phyloP scores from a whole-genome alignment of 2,113 vertebrate species.

The Canis aureus region DNA sequence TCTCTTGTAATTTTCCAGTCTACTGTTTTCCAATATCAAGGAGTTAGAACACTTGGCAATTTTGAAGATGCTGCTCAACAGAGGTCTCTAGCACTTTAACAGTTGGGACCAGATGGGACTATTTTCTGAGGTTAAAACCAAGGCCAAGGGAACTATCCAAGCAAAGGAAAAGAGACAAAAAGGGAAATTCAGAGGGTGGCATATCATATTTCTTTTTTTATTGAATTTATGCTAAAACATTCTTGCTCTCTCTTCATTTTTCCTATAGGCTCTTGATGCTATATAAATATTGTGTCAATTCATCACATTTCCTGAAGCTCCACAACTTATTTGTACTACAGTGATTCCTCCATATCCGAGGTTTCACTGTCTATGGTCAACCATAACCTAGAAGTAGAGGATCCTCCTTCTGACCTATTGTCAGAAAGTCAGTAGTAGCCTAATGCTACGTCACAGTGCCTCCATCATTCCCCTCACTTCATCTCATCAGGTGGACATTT shows the following conservation, averaged over 20 bases:
- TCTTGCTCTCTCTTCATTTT: background rate
- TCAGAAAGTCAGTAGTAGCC: background rate
- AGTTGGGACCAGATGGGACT: slow-evolving; percentile 74
- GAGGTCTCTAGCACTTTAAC: slow-evolving; percentile 79
- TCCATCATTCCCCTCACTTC: background rate
- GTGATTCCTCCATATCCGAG: background rate
- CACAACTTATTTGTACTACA: background rate
- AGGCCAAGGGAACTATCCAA: slow-evolving; percentile 52
- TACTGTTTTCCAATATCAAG: slow-evolving; percentile 87
- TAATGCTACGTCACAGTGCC: background rate
- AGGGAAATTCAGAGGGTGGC: background rate
- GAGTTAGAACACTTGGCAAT: slow-evolving; percentile 83
- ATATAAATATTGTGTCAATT: slow-evolving; percentile 54
- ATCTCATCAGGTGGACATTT: background rate
- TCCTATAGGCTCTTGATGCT: background rate
- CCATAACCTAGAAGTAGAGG: fast-evolving
- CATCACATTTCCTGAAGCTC: background rate
- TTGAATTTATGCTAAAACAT: slow-evolving; percentile 55
- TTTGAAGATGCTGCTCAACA: slow-evolving; percentile 82
- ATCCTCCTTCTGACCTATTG: background rate
- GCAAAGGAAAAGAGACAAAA: slow-evolving; percentile 64
- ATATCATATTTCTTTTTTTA: slow-evolving; percentile 48
- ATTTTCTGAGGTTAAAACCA: slow-evolving; percentile 79
- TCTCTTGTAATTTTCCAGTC: slow-evolving; percentile 89
- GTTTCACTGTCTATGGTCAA: background rate